Evolutionary conservation across 1,140 invertebrate genomes (phyloP).

Genomic region (Melipona quadrifasciata): DNA sequence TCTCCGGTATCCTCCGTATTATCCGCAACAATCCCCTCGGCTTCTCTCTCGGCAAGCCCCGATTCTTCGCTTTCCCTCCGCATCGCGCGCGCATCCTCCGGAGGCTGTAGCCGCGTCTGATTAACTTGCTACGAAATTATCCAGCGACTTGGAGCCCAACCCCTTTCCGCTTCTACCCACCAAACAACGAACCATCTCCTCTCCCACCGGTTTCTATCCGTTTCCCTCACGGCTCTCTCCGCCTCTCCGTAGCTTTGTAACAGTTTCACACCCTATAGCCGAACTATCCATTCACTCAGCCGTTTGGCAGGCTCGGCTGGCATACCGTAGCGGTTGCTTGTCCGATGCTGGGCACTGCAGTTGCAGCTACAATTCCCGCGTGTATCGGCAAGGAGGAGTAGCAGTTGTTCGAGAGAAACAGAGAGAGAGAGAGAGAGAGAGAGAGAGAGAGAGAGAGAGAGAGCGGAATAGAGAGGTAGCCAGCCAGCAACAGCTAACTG

Average conservation of each 20-base stretch:
- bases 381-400: conserved; percentile 47
- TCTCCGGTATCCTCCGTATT: background rate
- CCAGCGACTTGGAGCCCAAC: background rate
- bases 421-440: conserved; percentile 11
- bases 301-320: conserved; percentile 10
- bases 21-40: background rate
- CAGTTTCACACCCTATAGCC: conserved; percentile 36
- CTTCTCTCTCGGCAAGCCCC: background rate
- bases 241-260: conserved; percentile 2
- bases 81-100: conserved; percentile 38
- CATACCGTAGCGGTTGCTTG: conserved; percentile 41
- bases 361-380: conserved; percentile 60
- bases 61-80: conserved; percentile 21
- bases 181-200: background rate
- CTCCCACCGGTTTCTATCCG: background rate
- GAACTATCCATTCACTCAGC: conserved; percentile 20
- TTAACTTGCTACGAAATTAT: conserved; percentile 72
- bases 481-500: conserved; percentile 29
- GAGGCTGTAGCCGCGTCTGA: conserved; percentile 55
- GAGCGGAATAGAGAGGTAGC: conserved; percentile 4
- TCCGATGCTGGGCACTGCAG: conserved; percentile 47
- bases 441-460: conserved; percentile 6
- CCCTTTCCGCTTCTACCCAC: no score
- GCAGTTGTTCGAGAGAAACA: background rate
- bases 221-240: background rate